Base-by-base conservation (phyloP, 2,888 invertebrate genomes). In the Drosophila nr. perissopoda region DNA sequence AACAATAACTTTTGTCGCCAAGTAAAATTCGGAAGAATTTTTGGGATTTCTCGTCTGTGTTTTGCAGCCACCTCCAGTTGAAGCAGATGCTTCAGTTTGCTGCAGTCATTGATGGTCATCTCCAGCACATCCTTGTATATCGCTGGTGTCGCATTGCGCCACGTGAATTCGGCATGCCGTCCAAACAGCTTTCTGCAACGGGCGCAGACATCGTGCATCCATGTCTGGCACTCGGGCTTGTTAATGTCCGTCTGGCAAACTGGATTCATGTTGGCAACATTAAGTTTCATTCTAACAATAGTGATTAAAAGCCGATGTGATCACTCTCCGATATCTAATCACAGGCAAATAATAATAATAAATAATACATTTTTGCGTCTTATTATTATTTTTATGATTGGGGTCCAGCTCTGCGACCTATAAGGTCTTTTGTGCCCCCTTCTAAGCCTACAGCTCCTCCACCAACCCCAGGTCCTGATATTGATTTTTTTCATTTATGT, bases 101-200 rank as follows among this genome's bases (percentile, higher is more conserved):
- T 75, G 25, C 85, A 86, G 21, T 86, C 85, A 5, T 70, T 40
- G 21, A 64, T 59, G 11, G 74, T 89, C 85, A 86, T 89, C 1
- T 49, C 31, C 2, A 33, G 11, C 2, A 89, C 59, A 7, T 87
- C 56, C 49, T 89, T 89, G 46, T 69, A 89, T 0, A 58, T 16
- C 1, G 66, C 69, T 6, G 84, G 82, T 1, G 59, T 57, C 2
- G 60, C 31, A 29, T 81, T 70, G 7, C 59, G 49, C 76, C 69
- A 84, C 74, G 38, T 42, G 5, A 70, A n/a, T 31, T 68, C 38
- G 10, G 49, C 18, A 27, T 61, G 54, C 0, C 21, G 27, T 7
- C 21, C 36, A 29, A 76, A 75, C 18, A 82, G 68, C 3, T 84
- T 56, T 3, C 72, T 46, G 51, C 84, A 84, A 40, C 38, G 71